Conservation (phyloP, 1,140 invertebrate species). For the Delia radicum region DNA sequence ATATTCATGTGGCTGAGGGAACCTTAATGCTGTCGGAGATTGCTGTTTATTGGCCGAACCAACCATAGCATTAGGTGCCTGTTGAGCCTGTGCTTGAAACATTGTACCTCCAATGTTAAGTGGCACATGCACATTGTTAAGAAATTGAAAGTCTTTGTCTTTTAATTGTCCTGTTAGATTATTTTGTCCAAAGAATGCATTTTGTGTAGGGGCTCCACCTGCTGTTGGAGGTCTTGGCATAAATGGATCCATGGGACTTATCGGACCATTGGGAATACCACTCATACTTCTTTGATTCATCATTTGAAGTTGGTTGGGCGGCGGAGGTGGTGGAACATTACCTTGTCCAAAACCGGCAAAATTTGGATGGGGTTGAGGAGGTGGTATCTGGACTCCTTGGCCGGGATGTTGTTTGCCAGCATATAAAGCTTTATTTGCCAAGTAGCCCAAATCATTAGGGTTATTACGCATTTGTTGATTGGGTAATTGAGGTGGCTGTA, state of each 20-base stretch:
- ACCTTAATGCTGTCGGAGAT: constrained; percentile 45
- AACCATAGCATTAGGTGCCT: constrained; percentile 40
- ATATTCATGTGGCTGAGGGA: constrained; percentile 44
- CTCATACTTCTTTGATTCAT: constrained; percentile 41
- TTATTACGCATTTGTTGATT: constrained; percentile 39
- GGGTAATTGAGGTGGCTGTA: constrained; percentile 31
- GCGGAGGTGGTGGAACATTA: constrained; percentile 19
- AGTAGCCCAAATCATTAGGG: constrained; percentile 47
- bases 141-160: constrained; percentile 59
- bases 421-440: constrained; percentile 48
- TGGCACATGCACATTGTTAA: constrained; percentile 57
- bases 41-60: constrained; percentile 38
- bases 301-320: constrained; percentile 32
- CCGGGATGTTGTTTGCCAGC: constrained; percentile 34
- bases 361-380: constrained; percentile 40
- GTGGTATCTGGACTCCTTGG: constrained; percentile 34
- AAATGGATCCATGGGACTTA: constrained; percentile 49
- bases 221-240: constrained; percentile 24
- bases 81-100: constrained; percentile 39
- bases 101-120: constrained; percentile 27
- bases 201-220: constrained; percentile 25
- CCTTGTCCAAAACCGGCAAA: constrained; percentile 30
- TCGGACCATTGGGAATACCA: constrained; percentile 48
- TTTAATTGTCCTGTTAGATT: constrained; percentile 29
- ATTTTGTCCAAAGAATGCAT: constrained; percentile 37